Base-by-base conservation (phyloP, 2,113 vertebrate species). In the Mixornis gularis region DNA sequence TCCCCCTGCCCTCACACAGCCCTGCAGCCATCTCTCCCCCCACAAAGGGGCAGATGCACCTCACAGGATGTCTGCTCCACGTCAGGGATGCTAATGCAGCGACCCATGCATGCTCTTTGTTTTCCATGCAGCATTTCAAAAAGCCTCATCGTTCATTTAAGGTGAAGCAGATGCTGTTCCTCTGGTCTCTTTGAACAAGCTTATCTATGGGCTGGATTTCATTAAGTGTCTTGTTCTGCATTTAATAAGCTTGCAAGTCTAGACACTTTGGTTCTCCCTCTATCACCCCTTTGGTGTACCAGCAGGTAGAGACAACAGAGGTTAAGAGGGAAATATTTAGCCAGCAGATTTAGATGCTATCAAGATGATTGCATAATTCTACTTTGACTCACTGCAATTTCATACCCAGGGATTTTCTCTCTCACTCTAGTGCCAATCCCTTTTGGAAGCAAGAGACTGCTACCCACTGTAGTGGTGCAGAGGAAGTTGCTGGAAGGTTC, bases 241-340 rank as follows among this genome's bases (percentile, higher is more conserved):
- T 89, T 96, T 96, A 96, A 87, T 94, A 96, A 96, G 71, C 71
- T 87, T 95, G 74, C 92, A 95, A 96, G 95, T 96, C 96, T 92
- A 96, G 96, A 96, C 95, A 96, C 87, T 94, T 93, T 38, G 71
- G 71, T 92, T 92, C 79, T 92, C 64, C 46, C 68, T 89, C 81
- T 89, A 94, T 89, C 91, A 87, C 43, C 63, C 43, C 81, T 92
- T 94, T 89, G 85, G 91, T 91, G 79, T 55, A 87, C 51, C 74
- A 96, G 89, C 81, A 94, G 94, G 89, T 91, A 94, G 79, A 95
- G 64, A 95, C 92, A 93, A 85, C 82, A 89, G 89, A 94, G 81
- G 74, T 92, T 89, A 95, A 83, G 81, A 91, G 71, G 79, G 68
- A 96, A 96, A 90, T 83, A 94, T 70, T 94, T 92, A 93, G 87